Evolutionary conservation across 2,888 invertebrate species (phyloP), one percentile per base, ranked within the genome.

Genomic region (Salpingus planirostris): DNA sequence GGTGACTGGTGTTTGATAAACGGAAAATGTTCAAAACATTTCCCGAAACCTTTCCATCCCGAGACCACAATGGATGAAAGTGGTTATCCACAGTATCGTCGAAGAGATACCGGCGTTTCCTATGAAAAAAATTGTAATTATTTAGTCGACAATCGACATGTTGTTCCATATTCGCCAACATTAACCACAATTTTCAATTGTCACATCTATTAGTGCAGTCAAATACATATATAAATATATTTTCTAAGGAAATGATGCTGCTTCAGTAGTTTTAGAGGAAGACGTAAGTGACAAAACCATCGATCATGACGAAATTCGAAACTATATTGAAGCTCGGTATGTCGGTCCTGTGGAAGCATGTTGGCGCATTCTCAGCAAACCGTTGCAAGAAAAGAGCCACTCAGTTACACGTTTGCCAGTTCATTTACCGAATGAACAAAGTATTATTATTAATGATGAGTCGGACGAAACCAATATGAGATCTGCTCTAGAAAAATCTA

Each of bases 151-250:
- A n/a, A n/a, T n/a, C n/a, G n/a, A 18, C 8, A 5, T 24, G 12
- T 15, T 2, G 25, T 25, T 3, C 31, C 15, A 2, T 25, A 31
- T 7, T 24, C 23, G 14, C 23, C 13, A 1, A 31, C 25, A 14
- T 7, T 34, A 8, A n/a, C 31, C 1, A 11, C 24, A 29, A 36
- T 26, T 12, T 33, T 15, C 12, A n/a, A 26, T n/a, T 28, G 29
- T 11, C 40, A 37, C 12, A 40, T 40, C 2, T 8, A 8, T 26
- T 2, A 7, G 2, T 1, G 12, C 26, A 3, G 14, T 26, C 13
- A 26, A 26, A 12, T 26, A 26, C 12, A 11, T 25, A 7, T 18
- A 25, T n/a, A 25, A 25, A 5, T 25, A 25, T 11, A 12, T 25
- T 4, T 12, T 11, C 2, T 11, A 25, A 25, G 25, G 4, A 10